phyloP scores from a whole-genome alignment of 2,888 invertebrate genomes.

The Eilema caniola region DNA sequence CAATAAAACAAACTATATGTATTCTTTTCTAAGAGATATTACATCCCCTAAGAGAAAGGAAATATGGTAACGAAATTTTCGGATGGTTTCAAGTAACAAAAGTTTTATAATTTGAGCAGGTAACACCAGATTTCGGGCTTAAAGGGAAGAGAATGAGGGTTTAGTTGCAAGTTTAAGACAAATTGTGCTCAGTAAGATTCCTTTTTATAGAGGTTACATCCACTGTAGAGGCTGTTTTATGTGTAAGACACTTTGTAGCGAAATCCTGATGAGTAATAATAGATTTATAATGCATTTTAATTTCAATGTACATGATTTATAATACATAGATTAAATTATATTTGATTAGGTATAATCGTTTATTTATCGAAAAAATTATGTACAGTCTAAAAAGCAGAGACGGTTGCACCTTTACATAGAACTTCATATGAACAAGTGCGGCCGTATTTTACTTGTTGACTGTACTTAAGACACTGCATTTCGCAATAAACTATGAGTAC shows the following conservation, averaged over 20 bases:
- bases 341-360: slow-evolving; percentile 1
- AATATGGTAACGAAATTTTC: background rate
- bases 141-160: background rate
- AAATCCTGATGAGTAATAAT: background rate
- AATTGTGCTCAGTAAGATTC: background rate
- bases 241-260: no score
- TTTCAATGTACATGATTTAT: background rate
- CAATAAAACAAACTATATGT: background rate
- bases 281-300: no score
- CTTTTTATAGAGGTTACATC: background rate
- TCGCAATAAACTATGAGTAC: background rate
- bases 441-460: no score
- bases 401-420: no score
- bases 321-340: background rate
- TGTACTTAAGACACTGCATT: background rate
- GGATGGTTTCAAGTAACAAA: background rate
- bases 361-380: background rate
- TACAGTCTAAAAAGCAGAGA: no score
- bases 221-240: background rate
- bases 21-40: background rate
- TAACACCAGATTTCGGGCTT: background rate
- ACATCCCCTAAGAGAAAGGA: background rate
- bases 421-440: no score
- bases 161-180: background rate
- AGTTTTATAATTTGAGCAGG: background rate